phyloP scores from a whole-genome alignment of 2,888 invertebrate genomes.

The Drosophila tripunctata region DNA sequence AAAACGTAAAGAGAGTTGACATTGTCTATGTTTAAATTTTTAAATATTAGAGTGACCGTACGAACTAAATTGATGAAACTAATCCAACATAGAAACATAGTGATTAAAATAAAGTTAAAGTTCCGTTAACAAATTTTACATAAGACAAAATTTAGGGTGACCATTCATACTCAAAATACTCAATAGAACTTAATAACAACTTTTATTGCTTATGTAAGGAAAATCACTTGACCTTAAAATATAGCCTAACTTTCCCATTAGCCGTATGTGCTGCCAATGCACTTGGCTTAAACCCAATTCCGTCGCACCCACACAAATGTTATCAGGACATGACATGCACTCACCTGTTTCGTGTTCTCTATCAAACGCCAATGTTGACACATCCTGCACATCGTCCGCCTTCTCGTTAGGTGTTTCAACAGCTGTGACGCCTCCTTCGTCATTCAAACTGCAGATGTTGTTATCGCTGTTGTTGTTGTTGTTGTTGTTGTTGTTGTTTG shows the following conservation, averaged over 20 bases:
- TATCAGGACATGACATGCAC: slow-evolving; percentile 32
- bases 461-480: background rate
- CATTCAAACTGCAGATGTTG: slow-evolving; percentile 2
- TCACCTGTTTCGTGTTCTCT: slow-evolving; percentile 73
- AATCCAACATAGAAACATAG: too few species aligned
- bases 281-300: background rate
- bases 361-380: slow-evolving; percentile 55
- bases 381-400: slow-evolving; percentile 43
- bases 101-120: too few species aligned
- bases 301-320: background rate
- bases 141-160: too few species aligned
- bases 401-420: slow-evolving; percentile 18
- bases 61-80: too few species aligned
- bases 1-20: too few species aligned
- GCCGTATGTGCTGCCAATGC: background rate
- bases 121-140: too few species aligned
- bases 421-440: slow-evolving; percentile 6
- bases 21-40: too few species aligned
- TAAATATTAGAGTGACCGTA: too few species aligned
- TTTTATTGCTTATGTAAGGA: background rate
- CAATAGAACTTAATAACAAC: too few species aligned
- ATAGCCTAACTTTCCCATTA: background rate
- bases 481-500: background rate
- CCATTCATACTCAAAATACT: too few species aligned
- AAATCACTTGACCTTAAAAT: background rate